phyloP scores from a whole-genome alignment of 2,113 vertebrate genomes.

The Galeopterus variegatus region DNA sequence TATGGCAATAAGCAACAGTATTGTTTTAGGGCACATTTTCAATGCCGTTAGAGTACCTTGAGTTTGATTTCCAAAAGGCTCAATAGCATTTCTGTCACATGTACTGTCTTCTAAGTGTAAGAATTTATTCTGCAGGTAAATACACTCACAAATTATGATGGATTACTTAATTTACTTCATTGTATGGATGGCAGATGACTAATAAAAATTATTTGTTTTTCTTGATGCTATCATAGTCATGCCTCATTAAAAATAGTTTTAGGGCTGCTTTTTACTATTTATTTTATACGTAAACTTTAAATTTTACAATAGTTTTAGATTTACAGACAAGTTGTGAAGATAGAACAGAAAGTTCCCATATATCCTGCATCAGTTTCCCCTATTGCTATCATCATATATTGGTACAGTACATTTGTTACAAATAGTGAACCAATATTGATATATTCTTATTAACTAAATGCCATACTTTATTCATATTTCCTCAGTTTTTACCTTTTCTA shows the following conservation, averaged over 20 bases:
- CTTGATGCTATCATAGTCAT: slow-evolving; percentile 4
- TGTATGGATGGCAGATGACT: not conserved
- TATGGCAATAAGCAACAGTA: not conserved
- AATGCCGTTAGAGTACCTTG: not conserved
- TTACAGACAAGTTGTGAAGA: not conserved
- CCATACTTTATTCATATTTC: not conserved
- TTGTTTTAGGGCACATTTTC: slow-evolving; percentile 22
- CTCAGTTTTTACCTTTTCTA: not conserved
- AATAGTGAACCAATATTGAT: not conserved
- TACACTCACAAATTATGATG: not conserved
- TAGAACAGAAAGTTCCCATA: not conserved
- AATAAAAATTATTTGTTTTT: not conserved
- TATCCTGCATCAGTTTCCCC: not conserved
- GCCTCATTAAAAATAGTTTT: slow-evolving; percentile 33
- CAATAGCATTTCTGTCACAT: slow-evolving; percentile 62
- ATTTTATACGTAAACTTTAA: not conserved
- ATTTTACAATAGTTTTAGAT: slow-evolving; percentile 14
- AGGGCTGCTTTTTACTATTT: not conserved
- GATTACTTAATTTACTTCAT: slow-evolving; percentile 50
- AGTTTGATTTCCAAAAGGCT: slow-evolving; percentile 39
- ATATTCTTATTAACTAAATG: not conserved
- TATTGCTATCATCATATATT: not conserved
- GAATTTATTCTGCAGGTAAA: not conserved
- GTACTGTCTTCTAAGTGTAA: slow-evolving; percentile 42
- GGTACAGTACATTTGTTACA: not conserved